These are phyloP conservation scores for Neoaliturus tenellus DNA, from an alignment of 2,888 invertebrate genomes.

Conservation along the genomic window DNA sequence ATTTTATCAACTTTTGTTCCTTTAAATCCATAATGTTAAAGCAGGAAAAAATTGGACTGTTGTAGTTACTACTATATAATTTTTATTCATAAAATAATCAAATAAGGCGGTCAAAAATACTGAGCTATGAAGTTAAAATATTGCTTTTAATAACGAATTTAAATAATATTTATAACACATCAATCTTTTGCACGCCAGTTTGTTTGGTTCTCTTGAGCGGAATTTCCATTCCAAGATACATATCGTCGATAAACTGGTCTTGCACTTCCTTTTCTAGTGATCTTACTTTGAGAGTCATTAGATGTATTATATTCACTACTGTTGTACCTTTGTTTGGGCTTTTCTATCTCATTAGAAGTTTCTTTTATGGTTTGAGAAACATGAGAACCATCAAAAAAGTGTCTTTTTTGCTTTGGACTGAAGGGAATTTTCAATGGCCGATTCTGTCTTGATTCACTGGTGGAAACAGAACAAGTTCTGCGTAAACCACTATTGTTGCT, in stretches of 20 bases:
- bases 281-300: neutral
- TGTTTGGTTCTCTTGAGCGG: neutral
- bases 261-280: neutral
- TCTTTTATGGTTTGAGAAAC: neutral
- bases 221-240: neutral
- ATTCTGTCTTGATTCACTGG: neutral
- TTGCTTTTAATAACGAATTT: too few relatives aligned
- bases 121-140: too few relatives aligned
- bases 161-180: too few relatives aligned
- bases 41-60: too few relatives aligned
- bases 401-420: neutral
- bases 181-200: constrained; percentile 14
- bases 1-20: too few relatives aligned
- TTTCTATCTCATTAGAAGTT: neutral
- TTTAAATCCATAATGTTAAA: too few relatives aligned
- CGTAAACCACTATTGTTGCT: neutral
- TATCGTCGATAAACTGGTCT: neutral
- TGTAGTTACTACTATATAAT: too few relatives aligned
- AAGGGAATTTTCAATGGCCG: neutral
- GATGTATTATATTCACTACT: neutral
- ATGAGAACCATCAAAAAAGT: neutral
- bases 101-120: too few relatives aligned
- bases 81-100: too few relatives aligned
- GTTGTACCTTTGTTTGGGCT: neutral
- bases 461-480: neutral